phyloP scores from a whole-genome alignment of 2,113 vertebrate genomes.

The Crotalus tigris region DNA sequence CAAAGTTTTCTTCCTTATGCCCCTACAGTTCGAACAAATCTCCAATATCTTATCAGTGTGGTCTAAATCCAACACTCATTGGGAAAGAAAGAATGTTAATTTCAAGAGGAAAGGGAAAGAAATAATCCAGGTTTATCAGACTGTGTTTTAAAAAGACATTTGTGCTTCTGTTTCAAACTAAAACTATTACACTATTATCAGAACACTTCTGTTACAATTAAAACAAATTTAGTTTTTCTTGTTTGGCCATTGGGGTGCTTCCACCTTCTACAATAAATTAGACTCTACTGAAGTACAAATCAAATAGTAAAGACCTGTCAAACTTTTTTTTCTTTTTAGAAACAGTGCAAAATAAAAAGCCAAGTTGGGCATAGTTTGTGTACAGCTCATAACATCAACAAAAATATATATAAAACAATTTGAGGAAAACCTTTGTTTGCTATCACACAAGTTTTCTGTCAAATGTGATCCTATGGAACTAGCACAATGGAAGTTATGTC shows the following conservation, averaged over 20 bases:
- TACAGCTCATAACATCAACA: slow-evolving; percentile 53
- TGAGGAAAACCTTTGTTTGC: slow-evolving; percentile 41
- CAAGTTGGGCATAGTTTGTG: background rate
- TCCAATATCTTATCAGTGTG: slow-evolving; percentile 46
- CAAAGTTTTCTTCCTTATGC: background rate
- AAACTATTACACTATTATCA: slow-evolving; percentile 21
- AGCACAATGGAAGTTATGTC: slow-evolving; percentile 28
- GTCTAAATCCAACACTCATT: slow-evolving; percentile 51
- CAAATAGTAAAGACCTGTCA: slow-evolving; percentile 64
- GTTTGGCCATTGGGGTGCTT: slow-evolving; percentile 55
- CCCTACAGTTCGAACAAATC: slow-evolving; percentile 23
- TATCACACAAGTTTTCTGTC: slow-evolving; percentile 40
- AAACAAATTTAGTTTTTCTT: slow-evolving; percentile 56
- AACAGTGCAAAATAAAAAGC: slow-evolving; percentile 60
- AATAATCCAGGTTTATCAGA: slow-evolving; percentile 32
- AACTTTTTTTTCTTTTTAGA: slow-evolving; percentile 34
- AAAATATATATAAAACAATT: slow-evolving; percentile 48
- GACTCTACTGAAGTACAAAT: slow-evolving; percentile 63
- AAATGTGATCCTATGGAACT: slow-evolving; percentile 32
- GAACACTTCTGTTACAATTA: slow-evolving; percentile 44
- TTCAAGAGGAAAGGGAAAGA: slow-evolving; percentile 1
- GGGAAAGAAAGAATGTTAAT: slow-evolving; percentile 33
- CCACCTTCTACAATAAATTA: slow-evolving; percentile 68
- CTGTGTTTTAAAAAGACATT: slow-evolving; percentile 74
- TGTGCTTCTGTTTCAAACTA: slow-evolving; percentile 71